These are phyloP conservation scores for Onthophagus sagittarius DNA, from an alignment of 2,888 invertebrate species.

Conservation along the genomic window DNA sequence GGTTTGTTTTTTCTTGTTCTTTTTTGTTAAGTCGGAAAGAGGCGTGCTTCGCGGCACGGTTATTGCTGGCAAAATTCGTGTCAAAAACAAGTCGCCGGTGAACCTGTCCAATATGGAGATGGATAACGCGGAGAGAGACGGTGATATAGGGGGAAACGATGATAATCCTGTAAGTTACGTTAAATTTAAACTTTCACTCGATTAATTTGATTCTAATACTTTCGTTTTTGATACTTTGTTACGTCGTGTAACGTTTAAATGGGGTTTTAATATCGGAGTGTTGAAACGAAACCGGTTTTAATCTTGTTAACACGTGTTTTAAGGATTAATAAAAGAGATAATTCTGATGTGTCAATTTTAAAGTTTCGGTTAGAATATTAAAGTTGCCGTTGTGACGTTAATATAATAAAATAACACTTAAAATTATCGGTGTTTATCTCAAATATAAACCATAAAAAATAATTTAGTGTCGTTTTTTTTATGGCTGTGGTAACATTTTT, in stretches of 20 bases:
- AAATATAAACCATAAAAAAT: background rate
- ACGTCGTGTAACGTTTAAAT: no score
- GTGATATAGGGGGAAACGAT: conserved; percentile 62
- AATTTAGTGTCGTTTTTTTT: background rate
- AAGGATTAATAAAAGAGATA: background rate
- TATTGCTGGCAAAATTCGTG: conserved; percentile 71
- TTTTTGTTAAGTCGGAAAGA: conserved; percentile 36
- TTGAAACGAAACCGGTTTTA: background rate
- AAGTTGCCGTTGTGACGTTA: no score
- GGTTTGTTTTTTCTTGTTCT: conserved; percentile 19
- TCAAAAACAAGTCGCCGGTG: conserved; percentile 76
- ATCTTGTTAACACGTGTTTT: background rate
- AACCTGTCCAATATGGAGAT: conserved; percentile 58
- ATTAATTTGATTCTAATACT: background rate
- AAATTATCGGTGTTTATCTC: no score
- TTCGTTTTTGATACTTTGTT: background rate
- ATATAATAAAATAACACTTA: no score
- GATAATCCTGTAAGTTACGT: conserved; percentile 54
- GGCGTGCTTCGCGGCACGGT: conserved; percentile 38
- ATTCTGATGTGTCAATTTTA: background rate
- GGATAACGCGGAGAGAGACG: conserved; percentile 60
- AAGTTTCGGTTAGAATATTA: background rate
- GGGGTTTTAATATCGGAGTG: background rate
- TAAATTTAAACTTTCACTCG: background rate
- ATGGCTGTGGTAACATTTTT: background rate